A percentile compares a stretch with the other conserved stretches of the same genome.
Evolutionary conservation across 2,888 invertebrate genomes (phyloP).

Genomic region (Orthosia gracilis): DNA sequence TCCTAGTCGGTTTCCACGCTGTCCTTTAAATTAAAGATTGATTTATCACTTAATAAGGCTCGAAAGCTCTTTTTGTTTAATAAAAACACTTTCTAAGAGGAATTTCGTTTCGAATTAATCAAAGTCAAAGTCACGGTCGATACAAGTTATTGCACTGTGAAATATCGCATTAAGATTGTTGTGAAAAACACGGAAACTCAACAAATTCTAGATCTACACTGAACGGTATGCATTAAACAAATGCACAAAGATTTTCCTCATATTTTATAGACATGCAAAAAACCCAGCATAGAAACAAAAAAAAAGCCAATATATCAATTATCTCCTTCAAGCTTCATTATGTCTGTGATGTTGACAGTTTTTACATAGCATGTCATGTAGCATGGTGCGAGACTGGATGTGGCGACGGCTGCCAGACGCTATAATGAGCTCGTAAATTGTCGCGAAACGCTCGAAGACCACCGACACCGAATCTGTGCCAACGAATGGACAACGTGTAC

Average conservation of each 20-base stretch:
- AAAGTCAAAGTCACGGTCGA: conserved; percentile 39
- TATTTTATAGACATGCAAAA: background rate
- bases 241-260: background rate
- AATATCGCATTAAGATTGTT: conserved; percentile 9
- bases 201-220: background rate
- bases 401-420: conserved; percentile 63
- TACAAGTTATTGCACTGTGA: conserved; percentile 29
- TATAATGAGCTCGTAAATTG: conserved; percentile 71
- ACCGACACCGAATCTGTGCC: conserved; percentile 65
- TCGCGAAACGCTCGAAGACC: conserved; percentile 63
- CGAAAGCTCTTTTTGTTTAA: conserved; percentile 37
- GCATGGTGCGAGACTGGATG: conserved; percentile 56
- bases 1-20: conserved; percentile 43
- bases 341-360: conserved; percentile 32
- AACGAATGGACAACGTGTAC: conserved; percentile 50
- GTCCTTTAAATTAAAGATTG: conserved; percentile 50
- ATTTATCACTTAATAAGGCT: conserved; percentile 47
- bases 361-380: conserved; percentile 48
- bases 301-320: conserved; percentile 17
- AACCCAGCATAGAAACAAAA: conserved; percentile 26
- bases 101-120: conserved; percentile 46
- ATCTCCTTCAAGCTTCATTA: conserved; percentile 18
- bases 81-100: conserved; percentile 24
- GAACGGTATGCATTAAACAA: background rate
- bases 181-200: conserved; percentile 17